Conservation (phyloP, 1,140 invertebrate species). For the Agraylea sexmaculata region DNA sequence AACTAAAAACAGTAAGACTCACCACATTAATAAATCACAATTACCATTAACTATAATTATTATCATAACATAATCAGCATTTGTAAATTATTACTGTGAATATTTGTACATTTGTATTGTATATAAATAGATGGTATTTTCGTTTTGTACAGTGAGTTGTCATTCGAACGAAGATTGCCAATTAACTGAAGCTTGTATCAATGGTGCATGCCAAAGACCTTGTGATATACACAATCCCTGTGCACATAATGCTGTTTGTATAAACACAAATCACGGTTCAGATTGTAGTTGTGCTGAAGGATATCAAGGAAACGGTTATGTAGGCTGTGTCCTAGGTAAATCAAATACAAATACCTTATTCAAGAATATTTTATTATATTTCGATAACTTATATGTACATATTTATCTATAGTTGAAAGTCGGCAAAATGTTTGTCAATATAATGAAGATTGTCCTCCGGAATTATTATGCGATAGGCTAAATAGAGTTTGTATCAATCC, state of each 20-base stretch:
- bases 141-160: slow-evolving; percentile 59
- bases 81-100: slow-evolving; percentile 18
- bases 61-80: slow-evolving; percentile 12
- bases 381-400: no score
- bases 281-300: slow-evolving; percentile 77
- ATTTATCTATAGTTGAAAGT: slow-evolving; percentile 43
- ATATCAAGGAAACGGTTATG: slow-evolving; percentile 74
- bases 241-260: slow-evolving; percentile 70
- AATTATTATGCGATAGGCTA: slow-evolving; percentile 67
- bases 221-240: slow-evolving; percentile 74
- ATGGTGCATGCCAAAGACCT: slow-evolving; percentile 66
- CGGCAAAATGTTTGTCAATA: slow-evolving; percentile 69
- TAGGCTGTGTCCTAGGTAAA: slow-evolving; percentile 64
- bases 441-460: slow-evolving; percentile 77
- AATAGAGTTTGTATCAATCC: slow-evolving; percentile 75
- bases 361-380: background rate
- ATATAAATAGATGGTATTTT: slow-evolving; percentile 16
- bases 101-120: slow-evolving; percentile 17
- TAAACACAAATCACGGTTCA: slow-evolving; percentile 76
- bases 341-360: no score
- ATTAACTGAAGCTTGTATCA: slow-evolving; percentile 68
- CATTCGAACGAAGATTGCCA: slow-evolving; percentile 68
- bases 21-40: slow-evolving; percentile 6
- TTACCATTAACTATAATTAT: slow-evolving; percentile 14
- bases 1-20: slow-evolving; percentile 54